Percentiles rank a stretch among this genome's conserved stretches.
phyloP scores from a whole-genome alignment of 2,797 vertebrate species.

The Phataginus tricuspis region DNA sequence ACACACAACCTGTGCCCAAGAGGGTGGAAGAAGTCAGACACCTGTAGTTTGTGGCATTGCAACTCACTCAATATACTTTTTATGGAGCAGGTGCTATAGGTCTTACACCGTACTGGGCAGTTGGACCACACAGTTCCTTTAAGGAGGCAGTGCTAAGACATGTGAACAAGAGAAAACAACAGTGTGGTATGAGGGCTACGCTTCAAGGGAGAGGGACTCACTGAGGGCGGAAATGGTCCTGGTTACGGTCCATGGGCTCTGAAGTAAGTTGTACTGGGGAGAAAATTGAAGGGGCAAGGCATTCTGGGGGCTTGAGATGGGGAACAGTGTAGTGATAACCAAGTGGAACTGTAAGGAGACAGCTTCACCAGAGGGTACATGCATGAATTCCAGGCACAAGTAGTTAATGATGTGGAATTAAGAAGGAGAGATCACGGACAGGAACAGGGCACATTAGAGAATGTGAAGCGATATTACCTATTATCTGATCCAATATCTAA shows the following conservation, averaged over 20 bases:
- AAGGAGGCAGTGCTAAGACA: background rate
- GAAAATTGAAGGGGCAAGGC: background rate
- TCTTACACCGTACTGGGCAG: background rate
- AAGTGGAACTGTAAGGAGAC: background rate
- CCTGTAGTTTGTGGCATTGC: background rate
- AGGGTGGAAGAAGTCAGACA: background rate
- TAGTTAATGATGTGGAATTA: background rate
- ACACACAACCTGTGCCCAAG: background rate
- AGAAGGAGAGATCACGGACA: background rate
- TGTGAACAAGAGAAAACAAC: background rate
- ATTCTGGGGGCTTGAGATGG: background rate
- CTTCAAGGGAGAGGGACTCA: background rate
- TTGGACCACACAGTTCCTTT: background rate
- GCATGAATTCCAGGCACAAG: background rate
- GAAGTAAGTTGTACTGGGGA: background rate
- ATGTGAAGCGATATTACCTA: background rate
- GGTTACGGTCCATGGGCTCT: background rate
- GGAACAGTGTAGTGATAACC: background rate
- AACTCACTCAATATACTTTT: background rate
- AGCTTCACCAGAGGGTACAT: background rate
- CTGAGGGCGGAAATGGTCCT: background rate
- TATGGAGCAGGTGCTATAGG: background rate
- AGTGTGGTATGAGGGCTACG: fast-evolving
- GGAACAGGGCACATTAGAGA: background rate
- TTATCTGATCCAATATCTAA: background rate